Conservation (phyloP, 2,888 invertebrate genomes). For the Tethea ocularis region DNA sequence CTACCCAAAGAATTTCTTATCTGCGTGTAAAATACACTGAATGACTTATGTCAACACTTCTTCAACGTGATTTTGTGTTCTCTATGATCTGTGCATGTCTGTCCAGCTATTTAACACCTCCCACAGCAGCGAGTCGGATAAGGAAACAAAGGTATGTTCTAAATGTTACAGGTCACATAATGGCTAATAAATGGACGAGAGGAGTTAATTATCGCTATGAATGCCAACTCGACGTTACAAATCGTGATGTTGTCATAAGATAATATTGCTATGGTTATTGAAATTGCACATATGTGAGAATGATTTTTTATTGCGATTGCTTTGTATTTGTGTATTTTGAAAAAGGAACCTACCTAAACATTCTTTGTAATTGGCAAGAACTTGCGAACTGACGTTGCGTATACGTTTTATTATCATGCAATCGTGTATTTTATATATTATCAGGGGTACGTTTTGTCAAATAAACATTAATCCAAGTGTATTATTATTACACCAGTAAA, state of each 20-base stretch:
- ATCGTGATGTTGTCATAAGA: conserved; percentile 24
- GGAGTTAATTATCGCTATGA: conserved; percentile 34
- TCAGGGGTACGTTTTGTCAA: no score
- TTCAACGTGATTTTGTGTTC: conserved; percentile 22
- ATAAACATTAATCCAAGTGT: no score
- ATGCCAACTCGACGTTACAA: conserved; percentile 27
- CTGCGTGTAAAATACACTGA: conserved; percentile 31
- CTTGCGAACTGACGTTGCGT: no score
- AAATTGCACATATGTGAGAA: not conserved
- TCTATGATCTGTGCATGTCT: conserved; percentile 15
- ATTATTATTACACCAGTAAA: no score
- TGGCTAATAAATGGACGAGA: conserved; percentile 22
- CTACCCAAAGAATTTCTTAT: conserved; percentile 21
- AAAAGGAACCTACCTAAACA: no score
- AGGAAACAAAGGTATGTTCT: conserved; percentile 6
- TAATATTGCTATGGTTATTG: conserved; percentile 15
- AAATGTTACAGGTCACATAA: conserved; percentile 11
- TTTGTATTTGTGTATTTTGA: no score
- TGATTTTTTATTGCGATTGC: not conserved
- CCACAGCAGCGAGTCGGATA: not conserved
- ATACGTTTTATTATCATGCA: no score
- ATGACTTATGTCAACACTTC: conserved; percentile 40
- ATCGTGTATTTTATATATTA: no score
- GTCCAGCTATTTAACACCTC: conserved; percentile 11
- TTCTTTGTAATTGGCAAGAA: no score